Conservation (phyloP, 2,113 vertebrate genomes). For the Sminthopsis crassicaudata region DNA sequence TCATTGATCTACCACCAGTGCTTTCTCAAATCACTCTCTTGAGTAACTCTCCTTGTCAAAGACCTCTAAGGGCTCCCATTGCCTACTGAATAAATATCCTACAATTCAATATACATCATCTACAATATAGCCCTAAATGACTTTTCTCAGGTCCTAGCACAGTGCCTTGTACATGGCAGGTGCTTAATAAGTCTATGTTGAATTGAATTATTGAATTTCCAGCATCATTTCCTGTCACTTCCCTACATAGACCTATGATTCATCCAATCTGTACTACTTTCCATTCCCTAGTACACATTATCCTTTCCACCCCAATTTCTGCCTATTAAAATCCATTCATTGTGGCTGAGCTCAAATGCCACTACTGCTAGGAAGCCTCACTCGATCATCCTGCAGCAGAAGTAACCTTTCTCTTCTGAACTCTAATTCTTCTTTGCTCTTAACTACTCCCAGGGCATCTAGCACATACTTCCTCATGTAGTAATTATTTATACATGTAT, state of each 20-base stretch:
- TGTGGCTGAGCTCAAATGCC: neutral
- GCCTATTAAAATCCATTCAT: neutral
- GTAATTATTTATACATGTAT: neutral
- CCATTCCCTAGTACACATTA: neutral
- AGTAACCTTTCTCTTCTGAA: neutral
- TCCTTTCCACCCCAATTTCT: neutral
- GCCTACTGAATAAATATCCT: neutral
- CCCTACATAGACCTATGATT: neutral
- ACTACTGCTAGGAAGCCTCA: neutral
- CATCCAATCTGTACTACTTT: neutral
- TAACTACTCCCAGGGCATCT: neutral
- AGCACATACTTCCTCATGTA: neutral
- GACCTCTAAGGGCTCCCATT: neutral
- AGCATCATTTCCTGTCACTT: conserved; percentile 2
- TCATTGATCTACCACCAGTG: neutral
- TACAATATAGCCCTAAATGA: neutral
- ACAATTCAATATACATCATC: neutral
- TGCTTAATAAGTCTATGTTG: neutral
- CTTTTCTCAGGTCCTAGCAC: neutral
- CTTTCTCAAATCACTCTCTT: neutral
- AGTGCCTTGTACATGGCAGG: neutral
- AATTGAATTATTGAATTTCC: neutral
- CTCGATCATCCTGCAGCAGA: neutral
- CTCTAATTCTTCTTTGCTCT: neutral
- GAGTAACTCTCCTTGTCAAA: neutral